Evolutionary conservation across 2,888 invertebrate species (phyloP), one percentile per base, ranked within the genome.

Genomic region (Caenorhabditis sp.): DNA sequence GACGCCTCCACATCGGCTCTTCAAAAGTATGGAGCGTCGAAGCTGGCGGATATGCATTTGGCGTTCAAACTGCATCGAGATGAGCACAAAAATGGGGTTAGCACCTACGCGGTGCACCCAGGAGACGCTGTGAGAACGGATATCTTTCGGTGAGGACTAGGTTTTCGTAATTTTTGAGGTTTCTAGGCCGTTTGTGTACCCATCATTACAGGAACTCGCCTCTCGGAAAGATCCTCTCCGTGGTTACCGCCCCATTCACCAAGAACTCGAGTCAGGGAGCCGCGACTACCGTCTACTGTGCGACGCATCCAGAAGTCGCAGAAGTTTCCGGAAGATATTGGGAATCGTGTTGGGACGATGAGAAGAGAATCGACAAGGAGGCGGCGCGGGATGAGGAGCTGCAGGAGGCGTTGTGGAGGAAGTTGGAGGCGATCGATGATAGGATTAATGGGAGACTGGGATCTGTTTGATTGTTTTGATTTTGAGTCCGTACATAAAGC

Each of bases 251-350:
- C 73, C 97, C 97, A 6, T 98, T 98, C 93, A 97, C 97, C 0
- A 98, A 98, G 93, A 96, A 96, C 24, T 92, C 97, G 1, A 69
- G 96, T 95, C 98, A 98, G 94, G 98, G 96, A 19, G 96, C 97
- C 0, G 95, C 96, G 35, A 97, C 97, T 0, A 94, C 95, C 0
- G 94, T 97, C 14, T 97, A 95, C 93, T 97, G 96, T 92, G 96
- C 97, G 2, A 95, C 95, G 0, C 95, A 96, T 2, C 93, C 94
- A 2, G 97, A 97, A 91, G 93, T 98, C 70, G 95, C 95, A 44
- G 31, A 87, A 82, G 81, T 85, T 6, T 85, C 86, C 1, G 97
- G 97, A 3, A 93, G 96, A 61, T 98, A 98, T 93, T 97, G 97
- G 93, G 97, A 97, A 93, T 97, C 97, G 93, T 98, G 97, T 91